Percentiles rank a stretch among this genome's conserved stretches.
Conservation (phyloP, 2,797 vertebrate genomes). For the Onychomys torridus region DNA sequence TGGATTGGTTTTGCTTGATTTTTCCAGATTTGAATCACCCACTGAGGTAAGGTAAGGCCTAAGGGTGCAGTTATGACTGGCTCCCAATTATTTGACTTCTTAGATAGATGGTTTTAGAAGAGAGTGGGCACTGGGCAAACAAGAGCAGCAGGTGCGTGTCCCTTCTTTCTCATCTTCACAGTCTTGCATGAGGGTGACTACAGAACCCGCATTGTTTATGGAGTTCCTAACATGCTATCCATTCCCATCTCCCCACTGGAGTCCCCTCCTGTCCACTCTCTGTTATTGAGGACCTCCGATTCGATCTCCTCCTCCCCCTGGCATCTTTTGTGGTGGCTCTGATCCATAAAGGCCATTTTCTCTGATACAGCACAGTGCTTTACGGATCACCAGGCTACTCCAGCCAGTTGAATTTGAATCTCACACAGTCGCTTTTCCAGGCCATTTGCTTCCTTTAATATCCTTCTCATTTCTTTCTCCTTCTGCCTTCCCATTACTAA, state of each 20-base stretch:
- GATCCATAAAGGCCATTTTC: not conserved
- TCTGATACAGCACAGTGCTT: not conserved
- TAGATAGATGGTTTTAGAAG: not conserved
- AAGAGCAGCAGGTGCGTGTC: not conserved
- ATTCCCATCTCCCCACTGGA: not conserved
- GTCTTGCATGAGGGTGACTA: not conserved
- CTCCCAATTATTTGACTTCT: not conserved
- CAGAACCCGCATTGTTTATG: not conserved
- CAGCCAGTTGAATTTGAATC: not conserved
- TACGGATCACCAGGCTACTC: not conserved
- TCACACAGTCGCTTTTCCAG: conserved; percentile 23
- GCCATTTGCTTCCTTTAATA: conserved; percentile 6
- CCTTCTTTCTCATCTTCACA: not conserved
- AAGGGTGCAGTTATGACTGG: not conserved
- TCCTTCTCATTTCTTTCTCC: not conserved
- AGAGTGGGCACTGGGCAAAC: not conserved
- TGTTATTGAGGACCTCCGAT: not conserved
- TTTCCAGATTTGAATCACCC: not conserved
- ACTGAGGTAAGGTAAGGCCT: not conserved
- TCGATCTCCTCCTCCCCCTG: not conserved
- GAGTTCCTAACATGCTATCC: not conserved
- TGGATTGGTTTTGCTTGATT: not conserved
- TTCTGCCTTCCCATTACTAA: not conserved
- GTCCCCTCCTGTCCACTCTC: not conserved
- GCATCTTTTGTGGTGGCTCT: not conserved